A percentile compares a stretch with the other conserved stretches of the same genome.
Evolutionary conservation across 2,113 vertebrate genomes (phyloP).

Genomic region (Myotis davidii): DNA sequence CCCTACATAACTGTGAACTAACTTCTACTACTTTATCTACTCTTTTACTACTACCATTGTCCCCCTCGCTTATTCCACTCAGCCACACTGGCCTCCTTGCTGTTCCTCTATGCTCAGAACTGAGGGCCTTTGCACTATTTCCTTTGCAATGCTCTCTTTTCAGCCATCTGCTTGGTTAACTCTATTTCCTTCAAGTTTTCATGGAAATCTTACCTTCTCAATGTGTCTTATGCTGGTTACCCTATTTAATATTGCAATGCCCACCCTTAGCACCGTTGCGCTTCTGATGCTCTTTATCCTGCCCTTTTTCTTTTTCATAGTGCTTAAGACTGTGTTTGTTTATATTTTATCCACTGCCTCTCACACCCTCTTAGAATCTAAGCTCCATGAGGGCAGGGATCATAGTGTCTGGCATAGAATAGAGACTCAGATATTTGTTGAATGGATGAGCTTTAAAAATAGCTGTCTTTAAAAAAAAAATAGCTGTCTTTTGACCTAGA

Average conservation of each 20-base stretch:
- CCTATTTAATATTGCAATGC: neutral
- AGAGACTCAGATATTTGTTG: slow-evolving; percentile 14
- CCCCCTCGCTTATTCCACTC: neutral
- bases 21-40: neutral
- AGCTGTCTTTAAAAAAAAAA: slow-evolving; percentile 13
- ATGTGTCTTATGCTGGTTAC: slow-evolving; percentile 5
- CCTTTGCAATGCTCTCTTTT: neutral
- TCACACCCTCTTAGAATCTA: neutral
- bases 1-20: neutral
- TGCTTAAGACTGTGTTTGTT: neutral
- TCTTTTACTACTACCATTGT: neutral
- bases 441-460: slow-evolving; percentile 9
- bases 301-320: neutral
- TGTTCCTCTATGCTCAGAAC: neutral
- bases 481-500: slow-evolving; percentile 33
- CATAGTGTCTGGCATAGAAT: neutral
- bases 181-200: slow-evolving; percentile 4
- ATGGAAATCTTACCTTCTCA: neutral
- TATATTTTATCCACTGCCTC: slow-evolving; percentile 5
- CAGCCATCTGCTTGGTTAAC: neutral
- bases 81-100: neutral
- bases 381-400: neutral
- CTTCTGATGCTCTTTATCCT: neutral
- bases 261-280: neutral
- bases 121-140: neutral